Evolutionary conservation across 2,888 invertebrate genomes (phyloP), one percentile per base, ranked within the genome.

Genomic region (Cheilosia vulpina): DNA sequence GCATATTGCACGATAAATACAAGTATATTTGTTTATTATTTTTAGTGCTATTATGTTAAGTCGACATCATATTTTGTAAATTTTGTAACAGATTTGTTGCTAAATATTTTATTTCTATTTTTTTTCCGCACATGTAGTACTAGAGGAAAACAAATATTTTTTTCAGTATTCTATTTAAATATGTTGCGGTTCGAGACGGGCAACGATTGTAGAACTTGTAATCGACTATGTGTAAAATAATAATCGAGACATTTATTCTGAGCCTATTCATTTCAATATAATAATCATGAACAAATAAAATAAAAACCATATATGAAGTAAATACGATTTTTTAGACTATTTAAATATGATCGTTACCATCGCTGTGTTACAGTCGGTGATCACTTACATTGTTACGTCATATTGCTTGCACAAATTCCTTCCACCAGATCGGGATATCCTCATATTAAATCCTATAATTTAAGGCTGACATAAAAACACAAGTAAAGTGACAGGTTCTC

Each of bases 1-100:
- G 58, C 47, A 65, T 66, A 80, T 87, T 83, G 87, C 87, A 87
- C 89, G 88, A 88, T 88, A 90, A 88, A 82, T 79, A 83, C 87
- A 89, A 89, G 88, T 88, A 19, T 88, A 27, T 53, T 45, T 24
- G 43, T 19, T 45, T 69, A 24, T 58, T 21, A 58, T 19, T 24
- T 50, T 21, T 71, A 43, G 13, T 38, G 4, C 38, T 19, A 24
- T 38, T 57, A 55, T 17, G 27, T 72, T 66, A 71, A 65, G 27
- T 52, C 7, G 13, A 38, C 47, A 38, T 43, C 47, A 27, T 45
- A 53, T 73, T 72, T 73, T 53, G 41, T 68, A 43, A 31, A 31
- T 17, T 55, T 55, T 11, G 27, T 31, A 31, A 57, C 31, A 4
- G 13, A 31, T 58, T 60, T 52, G 47, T 45, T 43, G 47, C 47